Evolutionary conservation across 1,140 invertebrate species (phyloP), one percentile per base, ranked within the genome.

Genomic region (Sycophila sp.): DNA sequence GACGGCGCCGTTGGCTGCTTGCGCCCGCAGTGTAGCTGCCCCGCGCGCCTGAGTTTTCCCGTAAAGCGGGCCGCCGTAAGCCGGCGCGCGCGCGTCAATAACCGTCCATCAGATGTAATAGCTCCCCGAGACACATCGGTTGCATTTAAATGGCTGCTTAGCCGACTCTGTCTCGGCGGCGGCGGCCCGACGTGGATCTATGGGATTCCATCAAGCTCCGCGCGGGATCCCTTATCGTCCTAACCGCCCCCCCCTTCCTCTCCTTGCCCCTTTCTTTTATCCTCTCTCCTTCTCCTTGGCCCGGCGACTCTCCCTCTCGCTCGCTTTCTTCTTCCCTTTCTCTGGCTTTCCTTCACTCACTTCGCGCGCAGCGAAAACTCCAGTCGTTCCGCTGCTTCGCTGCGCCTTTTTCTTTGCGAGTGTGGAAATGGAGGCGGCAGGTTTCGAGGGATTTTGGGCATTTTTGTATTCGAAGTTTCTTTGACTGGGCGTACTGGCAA

Each of bases 101-200:
- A 85, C 83, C 84, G 85, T 86, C 83, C 83, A 85, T 85, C 85
- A 86, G 84, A 84, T 85, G 83, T 86, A 86, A 86, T 86, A 85
- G 85, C 83, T 84, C 85, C 85, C 84, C 79, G 83, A 86, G 85
- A 86, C 85, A 86, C 85, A 85, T 86, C 84, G 85, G 85, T 86
- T 86, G 85, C 84, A 86, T 86, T 86, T 86, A 86, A 86, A 86
- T 86, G 85, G 84, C 85, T 86, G 83, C 85, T 85, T 86, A 86
- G 83, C 84, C 78, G 82, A 85, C 80, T 86, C 83, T 86, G 85
- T 85, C 84, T 86, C 85, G 84, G 81, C 82, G 80, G 38, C 15
- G 19, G 10, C 26, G 36, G n/a, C 24, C 77, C 80, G 84, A 86
- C 85, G 82, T 83, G 79, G 85, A 86, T 86, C 84, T 86, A 86